phyloP scores from a whole-genome alignment of 2,797 vertebrate genomes.

The Melanotaenia boesemani region DNA sequence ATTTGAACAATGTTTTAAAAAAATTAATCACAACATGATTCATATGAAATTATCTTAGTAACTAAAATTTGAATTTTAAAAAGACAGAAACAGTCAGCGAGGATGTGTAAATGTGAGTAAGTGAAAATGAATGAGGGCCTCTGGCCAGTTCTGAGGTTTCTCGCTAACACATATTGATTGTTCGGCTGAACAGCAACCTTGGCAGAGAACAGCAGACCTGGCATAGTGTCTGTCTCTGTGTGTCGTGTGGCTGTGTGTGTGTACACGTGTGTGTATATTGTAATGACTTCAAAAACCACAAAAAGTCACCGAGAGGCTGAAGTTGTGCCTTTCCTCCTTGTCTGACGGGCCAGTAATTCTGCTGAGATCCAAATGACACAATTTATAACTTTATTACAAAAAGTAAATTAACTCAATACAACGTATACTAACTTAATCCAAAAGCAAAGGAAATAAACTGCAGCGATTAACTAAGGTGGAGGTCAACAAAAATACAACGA shows the following conservation, averaged over 20 bases:
- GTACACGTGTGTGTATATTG: constrained; percentile 2
- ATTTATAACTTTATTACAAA: too few relatives aligned
- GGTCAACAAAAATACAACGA: too few relatives aligned
- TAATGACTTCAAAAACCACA: not conserved
- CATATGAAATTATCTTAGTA: not conserved
- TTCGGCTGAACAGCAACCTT: constrained; percentile 36
- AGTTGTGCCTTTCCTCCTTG: too few relatives aligned
- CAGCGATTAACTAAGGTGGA: too few relatives aligned
- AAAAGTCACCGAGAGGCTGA: too few relatives aligned
- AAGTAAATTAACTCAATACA: too few relatives aligned
- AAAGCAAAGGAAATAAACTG: too few relatives aligned
- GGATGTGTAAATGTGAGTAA: constrained; percentile 44
- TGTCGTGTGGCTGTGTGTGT: too few relatives aligned
- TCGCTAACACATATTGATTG: constrained; percentile 67
- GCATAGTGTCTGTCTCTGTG: not conserved
- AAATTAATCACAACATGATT: not conserved
- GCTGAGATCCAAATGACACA: too few relatives aligned
- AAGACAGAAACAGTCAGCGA: constrained; percentile 12
- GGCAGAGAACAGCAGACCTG: constrained; percentile 39
- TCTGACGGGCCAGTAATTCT: too few relatives aligned
- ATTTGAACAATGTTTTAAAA: not conserved
- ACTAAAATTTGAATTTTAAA: constrained; percentile 1
- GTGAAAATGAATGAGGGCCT: constrained; percentile 42
- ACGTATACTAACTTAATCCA: too few relatives aligned
- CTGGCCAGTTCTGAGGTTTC: constrained; percentile 48